Base-by-base conservation (phyloP, 2,888 invertebrate genomes). In the Tanytarsus gracilentus region DNA sequence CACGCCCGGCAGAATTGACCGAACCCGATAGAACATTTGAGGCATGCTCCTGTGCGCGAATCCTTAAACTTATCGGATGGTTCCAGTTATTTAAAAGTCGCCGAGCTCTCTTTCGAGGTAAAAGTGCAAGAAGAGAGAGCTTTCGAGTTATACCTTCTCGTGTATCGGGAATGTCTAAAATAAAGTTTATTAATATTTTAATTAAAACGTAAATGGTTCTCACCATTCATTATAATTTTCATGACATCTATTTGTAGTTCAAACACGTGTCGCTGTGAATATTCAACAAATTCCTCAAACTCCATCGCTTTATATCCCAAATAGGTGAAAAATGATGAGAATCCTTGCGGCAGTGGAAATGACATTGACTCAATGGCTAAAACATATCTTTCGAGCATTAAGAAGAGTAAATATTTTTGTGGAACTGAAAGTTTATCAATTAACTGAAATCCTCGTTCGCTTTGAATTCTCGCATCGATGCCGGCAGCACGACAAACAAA, bases 251-350 rank as follows among this genome's bases (percentile, higher is more conserved):
- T 86, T 75, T 91, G 92, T 64, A 93, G 74, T 68, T 90, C 88
- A 66, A 93, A 85, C 44, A 91, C 89, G 69, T 88, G 86, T 66
- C 86, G 78, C 66, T 86, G 84, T 61, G 90, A 85, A 71, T 91
- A 90, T 72, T 91, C 91, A 66, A 88, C 72, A 72, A 93, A 93
- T 70, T 84, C 81, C 64, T 85, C 80, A 72, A 86, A 88, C 26
- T 82, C 79, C 64, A 92, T 75, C 23, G 87, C 83, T 66, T 85
- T 79, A 72, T 88, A 89, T 1, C 89, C 92, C 59, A 93, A 78
- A 72, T 88, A 90, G 2, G 91, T 86, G 71, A 92, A 88, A 76
- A 91, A 93, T 4, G 92, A 89, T 16, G 86, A 85, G 71, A 92
- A 92, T 11, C 92, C 92, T 68, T 88, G 86, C 9, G 92, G 91